Conservation (phyloP, 1,140 invertebrate species). For the Eubasilissa regina region DNA sequence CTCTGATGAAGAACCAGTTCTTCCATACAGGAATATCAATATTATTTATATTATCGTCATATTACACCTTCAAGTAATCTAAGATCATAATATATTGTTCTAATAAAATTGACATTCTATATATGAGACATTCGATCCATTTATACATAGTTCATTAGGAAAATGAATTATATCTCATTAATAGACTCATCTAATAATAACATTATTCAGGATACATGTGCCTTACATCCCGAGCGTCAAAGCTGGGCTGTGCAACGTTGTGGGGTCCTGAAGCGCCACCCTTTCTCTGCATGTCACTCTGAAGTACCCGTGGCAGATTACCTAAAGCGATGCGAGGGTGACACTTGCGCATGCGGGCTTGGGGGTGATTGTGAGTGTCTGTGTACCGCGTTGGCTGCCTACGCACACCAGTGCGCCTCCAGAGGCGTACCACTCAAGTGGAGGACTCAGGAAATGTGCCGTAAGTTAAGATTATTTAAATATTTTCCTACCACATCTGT, state of each 20-base stretch:
- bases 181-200: too few relatives aligned
- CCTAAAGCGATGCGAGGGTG: conserved; percentile 81
- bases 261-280: conserved; percentile 79
- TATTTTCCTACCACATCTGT: background rate
- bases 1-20: too few relatives aligned
- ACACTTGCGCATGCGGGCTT: conserved; percentile 89
- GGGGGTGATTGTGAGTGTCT: conserved; percentile 93
- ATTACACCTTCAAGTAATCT: too few relatives aligned
- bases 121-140: too few relatives aligned
- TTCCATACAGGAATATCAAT: too few relatives aligned
- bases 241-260: conserved; percentile 86
- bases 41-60: too few relatives aligned
- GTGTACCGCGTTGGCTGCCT: conserved; percentile 89
- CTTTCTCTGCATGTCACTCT: conserved; percentile 85
- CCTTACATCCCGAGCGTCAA: conserved; percentile 80
- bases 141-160: too few relatives aligned
- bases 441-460: conserved; percentile 86
- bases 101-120: too few relatives aligned
- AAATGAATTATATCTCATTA: too few relatives aligned
- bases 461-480: conserved; percentile 72
- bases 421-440: conserved; percentile 83
- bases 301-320: conserved; percentile 83
- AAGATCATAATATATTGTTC: too few relatives aligned
- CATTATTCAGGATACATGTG: conserved; percentile 78
- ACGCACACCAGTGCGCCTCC: conserved; percentile 85